Evolutionary conservation across 2,888 invertebrate species (phyloP), one percentile per base, ranked within the genome.

Genomic region (Rotaria socialis): DNA sequence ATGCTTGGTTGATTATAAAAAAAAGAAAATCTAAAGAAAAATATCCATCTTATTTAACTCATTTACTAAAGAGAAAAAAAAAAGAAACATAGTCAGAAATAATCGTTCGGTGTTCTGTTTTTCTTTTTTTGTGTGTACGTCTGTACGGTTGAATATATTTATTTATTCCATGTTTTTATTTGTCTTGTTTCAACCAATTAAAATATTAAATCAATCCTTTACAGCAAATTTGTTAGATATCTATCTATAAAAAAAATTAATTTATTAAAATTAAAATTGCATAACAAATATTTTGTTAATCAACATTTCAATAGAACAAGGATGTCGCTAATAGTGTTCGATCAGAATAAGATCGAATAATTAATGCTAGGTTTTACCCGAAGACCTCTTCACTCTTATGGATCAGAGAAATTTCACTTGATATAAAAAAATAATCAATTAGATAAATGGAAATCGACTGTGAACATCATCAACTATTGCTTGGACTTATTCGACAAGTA

Each of bases 41-140:
- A 67, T 35, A 67, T 67, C 35, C 11, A 60, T 16, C 67, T 67
- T 8, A 35, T 67, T 67, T 67, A 27, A 67, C 27, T 67, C 67
- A 67, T 67, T 11, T 27, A 16, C 14, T 10, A 35, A 5, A 67
- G 67, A 67, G 35, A 14, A 67, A 19, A 67, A 67, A 67, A 35
- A 67, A 35, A 35, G 35, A 19, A 35, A 55, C 67, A n/a, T n/a
- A 67, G 67, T 19, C 35, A 41, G 35, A 7, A 14, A 67, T 67
- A 4, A 67, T 35, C 67, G 67, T 67, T 67, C 67, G 35, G 67
- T 67, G 67, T 67, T 67, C 67, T 67, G 67, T 67, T 67, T 67
- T 67, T 41, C 35, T 35, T 27, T 41, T 60, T 67, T 35, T 19
- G 3, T 56, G 24, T 67, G 35, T 19, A 0, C 52, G 52, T 67